Evolutionary conservation across 2,797 vertebrate species (phyloP), one percentile per base, ranked within the genome.

Genomic region (Hybognathus amarus): DNA sequence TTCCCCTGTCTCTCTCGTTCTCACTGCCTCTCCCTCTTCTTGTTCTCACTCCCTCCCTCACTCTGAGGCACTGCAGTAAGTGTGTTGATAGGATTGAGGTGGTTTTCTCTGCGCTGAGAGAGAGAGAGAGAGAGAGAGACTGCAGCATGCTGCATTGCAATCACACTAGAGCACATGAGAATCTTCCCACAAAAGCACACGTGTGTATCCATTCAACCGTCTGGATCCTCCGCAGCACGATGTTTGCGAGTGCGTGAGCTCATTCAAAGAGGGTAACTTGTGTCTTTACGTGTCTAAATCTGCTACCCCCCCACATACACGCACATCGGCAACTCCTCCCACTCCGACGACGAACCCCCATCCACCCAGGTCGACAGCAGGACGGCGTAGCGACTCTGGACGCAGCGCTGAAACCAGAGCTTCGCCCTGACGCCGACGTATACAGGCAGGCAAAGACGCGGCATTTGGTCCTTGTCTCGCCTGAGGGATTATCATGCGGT

Each of bases 61-160:
- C 47, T 52, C 93, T 94, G 91, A 89, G 85, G 92, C 94, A 94
- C 94, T 94, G 94, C 94, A 94, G 94, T 94, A 92, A 92, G 93
- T 92, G 93, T 93, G 94, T 93, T 94, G 92, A 91, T 91, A 87
- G 90, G 90, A 88, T 87, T 89, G 86, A 84, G 79, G 77, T 83
- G 74, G 83, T 89, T 83, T 83, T 76, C 47, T 56, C 33, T 38
- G 66, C 20, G 30, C 73, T 69, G 59, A 86, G 83, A 83, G 82
- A 80, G 75, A 83, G 82, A 85, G 83, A 80, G 81, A 83, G 82
- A 85, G 83, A 80, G 81, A 83, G 78, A 86, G 81, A 86, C 87
- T 82, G 85, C 83, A 88, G 80, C 69, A 82, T 83, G 84, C 77
- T 82, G 85, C 85, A 83, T 80, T 81, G 78, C 69, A 83, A 86